Conservation (phyloP, 2,888 invertebrate species). For the Teleogryllus oceanicus region DNA sequence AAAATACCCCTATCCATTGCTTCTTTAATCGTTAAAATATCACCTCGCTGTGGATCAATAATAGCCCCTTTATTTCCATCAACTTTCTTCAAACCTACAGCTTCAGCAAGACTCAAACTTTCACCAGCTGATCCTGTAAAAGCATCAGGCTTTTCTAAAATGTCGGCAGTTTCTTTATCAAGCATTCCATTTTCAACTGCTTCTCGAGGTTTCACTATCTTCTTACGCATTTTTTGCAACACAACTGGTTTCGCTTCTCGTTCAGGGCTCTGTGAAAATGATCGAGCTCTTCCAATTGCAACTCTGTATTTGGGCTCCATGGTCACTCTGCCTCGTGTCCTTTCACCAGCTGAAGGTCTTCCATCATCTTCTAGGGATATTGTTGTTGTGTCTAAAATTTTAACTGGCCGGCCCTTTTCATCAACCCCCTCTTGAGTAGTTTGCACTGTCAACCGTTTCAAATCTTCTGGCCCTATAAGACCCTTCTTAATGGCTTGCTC, state of each 20-base stretch:
- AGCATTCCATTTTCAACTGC: constrained; percentile 76
- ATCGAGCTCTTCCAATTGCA: constrained; percentile 59
- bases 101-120: constrained; percentile 68
- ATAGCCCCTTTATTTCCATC: constrained; percentile 74
- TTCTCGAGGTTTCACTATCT: constrained; percentile 69
- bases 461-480: constrained; percentile 54
- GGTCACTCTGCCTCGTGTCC: constrained; percentile 55
- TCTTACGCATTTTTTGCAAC: constrained; percentile 74
- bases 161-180: constrained; percentile 68
- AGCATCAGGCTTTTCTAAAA: constrained; percentile 60
- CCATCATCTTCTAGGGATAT: constrained; percentile 47
- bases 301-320: constrained; percentile 66
- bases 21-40: constrained; percentile 73
- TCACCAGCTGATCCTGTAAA: constrained; percentile 59
- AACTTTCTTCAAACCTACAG: constrained; percentile 65
- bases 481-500: constrained; percentile 59
- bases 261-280: constrained; percentile 55
- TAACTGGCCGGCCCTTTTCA: constrained; percentile 37
- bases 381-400: constrained; percentile 43
- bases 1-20: constrained; percentile 79
- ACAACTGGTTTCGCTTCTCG: constrained; percentile 65
- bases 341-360: constrained; percentile 56
- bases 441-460: constrained; percentile 44
- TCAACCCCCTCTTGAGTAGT: background rate
- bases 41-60: constrained; percentile 77